Base-by-base conservation (phyloP, 2,888 invertebrate genomes). In the Stenichneumon culpator region DNA sequence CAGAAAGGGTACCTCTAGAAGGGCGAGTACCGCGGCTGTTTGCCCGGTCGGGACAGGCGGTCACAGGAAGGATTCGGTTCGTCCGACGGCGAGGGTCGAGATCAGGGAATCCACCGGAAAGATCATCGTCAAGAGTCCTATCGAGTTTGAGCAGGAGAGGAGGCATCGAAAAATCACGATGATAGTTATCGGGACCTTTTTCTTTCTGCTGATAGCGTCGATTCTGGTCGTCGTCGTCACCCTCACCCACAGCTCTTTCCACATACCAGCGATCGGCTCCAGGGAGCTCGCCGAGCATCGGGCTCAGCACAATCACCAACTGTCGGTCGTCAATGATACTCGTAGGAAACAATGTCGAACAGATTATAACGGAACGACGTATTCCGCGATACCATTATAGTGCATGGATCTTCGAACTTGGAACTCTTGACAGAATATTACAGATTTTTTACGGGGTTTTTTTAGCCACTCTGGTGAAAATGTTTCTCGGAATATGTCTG, bases 31-130 rank as follows among this genome's bases (percentile, higher is more conserved):
- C 6, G 77, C 54, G 4, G 77, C 79, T 9, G 78, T 36, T 68
- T 57, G 74, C 22, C 19, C 75, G 2, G 77, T 67, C 54, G 83
- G 80, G 39, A 69, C 36, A 3, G 77, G 69, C 3, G 83, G 87
- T 0, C 91, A 98, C 97, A 94, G 98, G 97, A 94, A 97, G 98
- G 97, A 98, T 97, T 98, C 95, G 96, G 97, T 96, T 28, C 89
- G 90, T 7, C 92, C 92, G 3, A 78, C 90, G 5, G 74, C 79
- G 81, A 90, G 89, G 80, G 77, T 84, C 81, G 92, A 90, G 28
- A 82, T 86, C 14, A 86, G 87, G 75, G 94, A 94, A 87, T 73
- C 85, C 3, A 90, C 92, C 73, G 94, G 95, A 86, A 95, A 95
- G 80, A 94, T 95, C 87, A 84, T 94, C 57, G 86, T 84, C 2